Base-by-base conservation (phyloP, 2,888 invertebrate species). In the Brachyptera risi region DNA sequence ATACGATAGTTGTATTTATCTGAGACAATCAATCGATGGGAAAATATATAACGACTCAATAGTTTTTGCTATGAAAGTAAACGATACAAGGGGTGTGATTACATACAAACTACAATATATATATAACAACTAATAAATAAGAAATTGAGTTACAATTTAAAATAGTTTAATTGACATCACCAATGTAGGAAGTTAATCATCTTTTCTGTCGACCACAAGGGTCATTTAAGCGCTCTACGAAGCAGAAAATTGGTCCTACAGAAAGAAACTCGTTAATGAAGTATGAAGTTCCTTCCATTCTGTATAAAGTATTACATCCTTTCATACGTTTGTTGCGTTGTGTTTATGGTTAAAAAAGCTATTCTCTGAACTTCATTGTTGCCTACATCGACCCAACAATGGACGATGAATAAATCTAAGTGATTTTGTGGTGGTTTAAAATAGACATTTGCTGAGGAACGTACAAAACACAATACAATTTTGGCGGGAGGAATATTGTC, bases 361-460 rank as follows among this genome's bases (percentile, higher is more conserved):
- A 44, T 47, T 47, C 47, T n/a, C n/a, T 47, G 23, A 47, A 47
- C 3, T 17, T 11, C 47, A 47, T 47, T 47, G 47, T 47, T 24
- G 47, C 21, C 9, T 1, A 4, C 3, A 13, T 5, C 7, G n/a
- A 13, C 23, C 24, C 47, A 47, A 47, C 47, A 47, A 47, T 47
- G 47, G 47, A 47, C 47, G 47, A n/a, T 17, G 47, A 23, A 47
- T 21, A 47, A 19, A 19, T 47, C 21, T 24, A 47, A 47, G 47
- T 47, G 47, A 47, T 47, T 47, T 47, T 47, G 4, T 47, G 47
- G 24, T 47, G 24, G 47, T 24, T 47, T 47, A 47, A 47, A 24
- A 24, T 9, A 2, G 47, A 5, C 47, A n/a, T n/a, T 47, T 47
- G 40, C 4, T 15, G 40, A 40, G 9, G 15, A 40, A 40, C 5